phyloP scores from a whole-genome alignment of 2,797 vertebrate species.

The Gallinago nigripennis region DNA sequence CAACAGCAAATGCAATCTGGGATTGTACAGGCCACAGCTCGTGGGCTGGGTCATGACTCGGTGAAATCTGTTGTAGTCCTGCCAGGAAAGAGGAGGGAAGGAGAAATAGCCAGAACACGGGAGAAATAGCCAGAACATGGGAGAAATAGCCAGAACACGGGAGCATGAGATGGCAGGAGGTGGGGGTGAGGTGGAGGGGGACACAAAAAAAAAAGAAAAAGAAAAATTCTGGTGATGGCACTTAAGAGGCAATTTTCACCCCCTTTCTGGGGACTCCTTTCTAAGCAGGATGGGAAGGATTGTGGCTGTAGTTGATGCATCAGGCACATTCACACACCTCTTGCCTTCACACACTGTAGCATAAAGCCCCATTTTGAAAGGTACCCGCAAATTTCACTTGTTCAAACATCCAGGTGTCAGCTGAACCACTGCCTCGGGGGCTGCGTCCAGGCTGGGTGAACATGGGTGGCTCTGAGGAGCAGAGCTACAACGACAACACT shows the following conservation, averaged over 20 bases:
- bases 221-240: not conserved
- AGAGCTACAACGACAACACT: not conserved
- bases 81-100: not conserved
- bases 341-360: not conserved
- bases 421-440: not conserved
- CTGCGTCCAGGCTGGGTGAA: not conserved
- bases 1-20: not conserved
- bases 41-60: not conserved
- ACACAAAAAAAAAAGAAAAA: not conserved
- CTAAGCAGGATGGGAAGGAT: not conserved
- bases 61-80: not conserved
- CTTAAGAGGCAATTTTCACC: not conserved
- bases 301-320: not conserved
- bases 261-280: not conserved
- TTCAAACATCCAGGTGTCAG: not conserved
- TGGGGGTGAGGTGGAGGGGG: too few species aligned
- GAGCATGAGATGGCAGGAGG: not conserved
- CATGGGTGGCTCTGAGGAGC: fast-evolving
- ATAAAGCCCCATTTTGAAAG: not conserved
- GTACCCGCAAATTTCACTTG: not conserved
- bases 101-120: not conserved
- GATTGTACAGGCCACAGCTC: not conserved
- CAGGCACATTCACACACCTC: not conserved
- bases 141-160: not conserved
- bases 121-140: not conserved